These are phyloP conservation scores for Bombus sylvicola DNA, from an alignment of 1,140 invertebrate genomes.

Conservation along the genomic window DNA sequence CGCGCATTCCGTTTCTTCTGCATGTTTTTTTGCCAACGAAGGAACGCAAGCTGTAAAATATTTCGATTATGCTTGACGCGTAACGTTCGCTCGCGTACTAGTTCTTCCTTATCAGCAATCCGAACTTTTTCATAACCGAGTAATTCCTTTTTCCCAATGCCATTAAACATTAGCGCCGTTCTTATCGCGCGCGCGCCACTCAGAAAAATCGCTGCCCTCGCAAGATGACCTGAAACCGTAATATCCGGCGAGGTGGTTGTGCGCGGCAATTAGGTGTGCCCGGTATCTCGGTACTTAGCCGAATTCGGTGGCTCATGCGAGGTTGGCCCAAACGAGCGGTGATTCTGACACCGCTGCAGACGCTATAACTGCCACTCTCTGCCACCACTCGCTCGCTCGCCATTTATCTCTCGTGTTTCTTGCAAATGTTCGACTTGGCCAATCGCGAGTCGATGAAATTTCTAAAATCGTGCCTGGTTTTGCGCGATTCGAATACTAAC, in stretches of 20 bases:
- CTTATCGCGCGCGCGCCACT: neutral
- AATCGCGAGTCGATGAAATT: conserved; percentile 43
- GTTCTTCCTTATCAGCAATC: neutral
- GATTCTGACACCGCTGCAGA: conserved; percentile 48
- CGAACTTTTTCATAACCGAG: neutral
- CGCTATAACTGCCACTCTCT: conserved; percentile 33
- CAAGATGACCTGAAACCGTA: neutral
- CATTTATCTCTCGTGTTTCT: neutral
- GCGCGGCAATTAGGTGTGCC: neutral
- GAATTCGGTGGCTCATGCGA: conserved; percentile 17
- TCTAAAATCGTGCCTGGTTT: conserved; percentile 46
- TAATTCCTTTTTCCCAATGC: neutral
- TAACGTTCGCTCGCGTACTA: neutral
- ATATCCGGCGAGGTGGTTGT: neutral
- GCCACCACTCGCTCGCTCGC: conserved; percentile 26
- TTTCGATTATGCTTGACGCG: neutral
- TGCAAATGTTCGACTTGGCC: neutral
- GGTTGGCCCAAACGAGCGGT: conserved; percentile 28
- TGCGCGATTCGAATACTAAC: conserved; percentile 33
- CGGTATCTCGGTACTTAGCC: conserved; percentile 6
- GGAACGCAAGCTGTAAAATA: neutral
- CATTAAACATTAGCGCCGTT: neutral
- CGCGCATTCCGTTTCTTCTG: no score
- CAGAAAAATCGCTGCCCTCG: neutral
- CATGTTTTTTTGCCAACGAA: neutral